phyloP scores from a whole-genome alignment of 2,113 vertebrate genomes.

The Struthio camelus region DNA sequence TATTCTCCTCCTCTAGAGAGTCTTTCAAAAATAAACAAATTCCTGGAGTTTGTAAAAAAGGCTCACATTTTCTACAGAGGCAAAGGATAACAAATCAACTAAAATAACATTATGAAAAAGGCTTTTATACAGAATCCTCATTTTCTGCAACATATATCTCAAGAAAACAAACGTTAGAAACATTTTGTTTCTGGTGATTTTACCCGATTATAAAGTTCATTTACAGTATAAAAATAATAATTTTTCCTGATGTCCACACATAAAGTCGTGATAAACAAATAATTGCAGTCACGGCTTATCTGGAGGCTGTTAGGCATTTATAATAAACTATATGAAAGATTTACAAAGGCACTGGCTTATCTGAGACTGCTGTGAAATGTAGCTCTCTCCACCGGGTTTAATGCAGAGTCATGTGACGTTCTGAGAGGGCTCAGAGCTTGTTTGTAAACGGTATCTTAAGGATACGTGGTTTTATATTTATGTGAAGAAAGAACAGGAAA shows the following conservation, averaged over 20 bases:
- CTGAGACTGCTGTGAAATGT: constrained; percentile 12
- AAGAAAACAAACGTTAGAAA: not conserved
- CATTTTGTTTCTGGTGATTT: not conserved
- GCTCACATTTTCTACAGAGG: not conserved
- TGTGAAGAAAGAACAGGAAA: not conserved
- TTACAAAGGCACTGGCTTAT: constrained; percentile 19
- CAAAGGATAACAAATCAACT: not conserved
- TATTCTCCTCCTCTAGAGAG: not conserved
- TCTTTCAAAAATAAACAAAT: not conserved
- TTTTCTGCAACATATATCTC: not conserved
- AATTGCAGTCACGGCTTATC: constrained; percentile 25
- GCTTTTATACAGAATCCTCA: not conserved
- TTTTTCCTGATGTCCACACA: not conserved
- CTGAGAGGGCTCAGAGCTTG: constrained; percentile 11
- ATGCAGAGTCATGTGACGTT: not conserved
- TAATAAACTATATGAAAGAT: constrained; percentile 16
- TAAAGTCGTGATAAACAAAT: constrained; percentile 13
- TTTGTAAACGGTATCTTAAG: not conserved
- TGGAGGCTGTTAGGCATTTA: constrained; percentile 17
- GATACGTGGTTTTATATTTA: not conserved
- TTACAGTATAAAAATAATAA: not conserved
- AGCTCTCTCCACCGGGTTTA: not conserved
- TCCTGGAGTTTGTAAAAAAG: not conserved
- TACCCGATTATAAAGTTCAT: not conserved
- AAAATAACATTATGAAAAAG: not conserved